Base-by-base conservation (phyloP, 2,113 vertebrate species). In the Nipponia nippon region DNA sequence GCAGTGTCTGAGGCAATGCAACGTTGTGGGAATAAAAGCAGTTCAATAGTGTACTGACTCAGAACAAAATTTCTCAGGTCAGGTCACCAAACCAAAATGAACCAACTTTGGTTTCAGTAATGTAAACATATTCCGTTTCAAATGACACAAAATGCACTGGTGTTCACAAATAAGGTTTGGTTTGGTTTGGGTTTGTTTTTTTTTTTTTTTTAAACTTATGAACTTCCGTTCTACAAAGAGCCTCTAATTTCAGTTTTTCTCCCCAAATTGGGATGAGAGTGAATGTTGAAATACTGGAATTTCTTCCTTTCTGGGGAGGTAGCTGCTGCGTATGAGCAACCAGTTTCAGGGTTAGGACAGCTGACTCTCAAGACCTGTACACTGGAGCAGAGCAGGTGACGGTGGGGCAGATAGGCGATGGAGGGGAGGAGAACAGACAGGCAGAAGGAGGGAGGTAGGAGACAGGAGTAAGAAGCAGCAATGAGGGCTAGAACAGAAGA, bases 41-140 rank as follows among this genome's bases (percentile, higher is more conserved):
- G 91, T 66, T 91, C 94, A 93, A 55, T 29, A 62, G 40, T 80
- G 58, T 16, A 88, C 84, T 97, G 96, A 97, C 87, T 97, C 93
- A 96, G 90, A 96, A 95, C 52, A 62, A n/a, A 89, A 94, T 84
- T 73, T 95, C 75, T 93, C 38, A 4, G 84, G 93, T 97, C 95
- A 95, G 95, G 89, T 97, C 94, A 96, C 90, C 52, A 88, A 96
- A 95, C 94, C 83, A 95, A 88, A 94, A 95, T 93, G 87, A 95
- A 80, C 23, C 77, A 86, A 65, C 71, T 36, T 77, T 76, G 59
- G 94, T 97, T 97, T 97, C 93, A 80, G 96, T 87, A 76, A 94
- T 77, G 93, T 88, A 53, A 93, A 95, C 90, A 94, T 90, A 93
- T 55, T 96, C 93, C 76, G 44, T 87, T 95, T 94, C 87, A 94